Evolutionary conservation across 2,113 vertebrate genomes (phyloP).

Genomic region (Gallinago paraguaiae): DNA sequence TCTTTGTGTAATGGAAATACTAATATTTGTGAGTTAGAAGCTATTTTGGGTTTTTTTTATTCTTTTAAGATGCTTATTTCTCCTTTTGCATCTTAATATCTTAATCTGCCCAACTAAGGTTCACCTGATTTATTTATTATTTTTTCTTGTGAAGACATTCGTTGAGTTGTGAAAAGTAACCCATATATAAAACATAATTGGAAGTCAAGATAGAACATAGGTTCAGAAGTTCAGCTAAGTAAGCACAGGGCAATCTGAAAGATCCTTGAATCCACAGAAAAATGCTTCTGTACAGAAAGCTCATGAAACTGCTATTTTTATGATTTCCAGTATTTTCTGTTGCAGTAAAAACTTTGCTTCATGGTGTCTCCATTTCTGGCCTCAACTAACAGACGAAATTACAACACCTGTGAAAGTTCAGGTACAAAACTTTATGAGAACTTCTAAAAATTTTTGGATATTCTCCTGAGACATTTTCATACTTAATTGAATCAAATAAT

Average conservation of each 20-base stretch:
- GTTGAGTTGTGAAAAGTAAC: not conserved
- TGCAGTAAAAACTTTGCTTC: not conserved
- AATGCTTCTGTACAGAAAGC: not conserved
- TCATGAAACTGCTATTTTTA: not conserved
- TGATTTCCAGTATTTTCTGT: not conserved
- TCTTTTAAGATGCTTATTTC: not conserved
- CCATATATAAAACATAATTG: rapidly evolving
- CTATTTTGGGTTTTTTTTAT: not conserved
- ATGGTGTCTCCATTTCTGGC: not conserved
- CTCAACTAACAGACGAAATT: not conserved
- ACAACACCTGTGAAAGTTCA: not conserved
- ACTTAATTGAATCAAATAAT: not conserved
- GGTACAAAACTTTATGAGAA: not conserved
- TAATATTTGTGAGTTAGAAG: not conserved
- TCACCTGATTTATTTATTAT: not conserved
- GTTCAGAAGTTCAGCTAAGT: not conserved
- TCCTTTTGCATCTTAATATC: not conserved
- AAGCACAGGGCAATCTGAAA: not conserved
- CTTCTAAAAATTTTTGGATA: not conserved
- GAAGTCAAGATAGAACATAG: not conserved
- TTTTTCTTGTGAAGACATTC: not conserved
- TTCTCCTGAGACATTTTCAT: not conserved
- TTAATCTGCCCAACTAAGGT: not conserved
- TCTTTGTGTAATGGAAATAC: not conserved
- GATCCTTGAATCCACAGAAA: not conserved